Conservation (phyloP, 2,113 vertebrate genomes). For the Melozone crissalis region DNA sequence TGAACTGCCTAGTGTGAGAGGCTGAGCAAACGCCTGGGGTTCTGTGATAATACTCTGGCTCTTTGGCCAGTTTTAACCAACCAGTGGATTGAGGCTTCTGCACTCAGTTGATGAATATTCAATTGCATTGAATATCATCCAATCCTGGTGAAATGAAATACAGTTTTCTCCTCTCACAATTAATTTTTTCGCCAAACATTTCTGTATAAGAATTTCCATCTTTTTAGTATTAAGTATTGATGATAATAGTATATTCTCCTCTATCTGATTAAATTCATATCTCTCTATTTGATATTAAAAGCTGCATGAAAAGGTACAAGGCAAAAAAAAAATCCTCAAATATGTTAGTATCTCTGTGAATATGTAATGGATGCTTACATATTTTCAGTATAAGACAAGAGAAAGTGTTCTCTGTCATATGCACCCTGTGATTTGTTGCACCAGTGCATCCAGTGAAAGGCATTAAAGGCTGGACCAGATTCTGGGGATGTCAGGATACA, state of each 20-base stretch:
- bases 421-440: not conserved
- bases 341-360: not conserved
- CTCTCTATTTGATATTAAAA: not conserved
- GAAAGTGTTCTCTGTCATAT: not conserved
- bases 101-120: not conserved
- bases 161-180: not conserved
- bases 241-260: not conserved
- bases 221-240: not conserved
- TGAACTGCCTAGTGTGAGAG: not conserved
- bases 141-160: not conserved
- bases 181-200: not conserved
- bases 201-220: not conserved
- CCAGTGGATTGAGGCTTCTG: not conserved
- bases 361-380: fast-evolving
- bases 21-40: not conserved
- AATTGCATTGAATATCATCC: not conserved
- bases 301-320: not conserved
- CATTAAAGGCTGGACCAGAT: not conserved
- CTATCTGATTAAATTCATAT: not conserved
- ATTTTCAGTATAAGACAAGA: not conserved
- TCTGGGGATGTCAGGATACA: not conserved
- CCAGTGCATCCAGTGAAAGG: not conserved
- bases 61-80: not conserved
- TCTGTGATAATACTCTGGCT: not conserved
- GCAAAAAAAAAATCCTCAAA: not conserved